A percentile compares a stretch with the other conserved stretches of the same genome.
phyloP scores from a whole-genome alignment of 2,797 vertebrate genomes.

The Rallus crepitans region DNA sequence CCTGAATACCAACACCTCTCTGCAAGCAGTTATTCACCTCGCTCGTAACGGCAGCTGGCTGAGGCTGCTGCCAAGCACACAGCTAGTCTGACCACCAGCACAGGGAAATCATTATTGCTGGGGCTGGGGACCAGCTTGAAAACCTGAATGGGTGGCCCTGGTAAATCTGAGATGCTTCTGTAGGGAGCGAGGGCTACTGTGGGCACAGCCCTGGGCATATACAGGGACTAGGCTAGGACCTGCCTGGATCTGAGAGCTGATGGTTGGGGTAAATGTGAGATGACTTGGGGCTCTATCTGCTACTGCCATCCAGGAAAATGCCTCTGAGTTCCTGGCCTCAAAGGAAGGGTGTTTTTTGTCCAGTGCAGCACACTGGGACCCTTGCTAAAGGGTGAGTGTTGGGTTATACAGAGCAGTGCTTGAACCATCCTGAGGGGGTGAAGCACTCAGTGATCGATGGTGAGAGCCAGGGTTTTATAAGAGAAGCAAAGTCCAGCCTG shows the following conservation, averaged over 20 bases:
- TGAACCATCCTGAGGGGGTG: too few relatives aligned
- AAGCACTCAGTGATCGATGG: neutral
- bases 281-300: neutral
- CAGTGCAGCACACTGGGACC: neutral
- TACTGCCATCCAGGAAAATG: too few relatives aligned
- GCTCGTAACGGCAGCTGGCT: neutral
- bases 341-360: neutral
- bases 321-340: neutral
- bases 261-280: neutral
- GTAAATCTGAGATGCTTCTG: neutral
- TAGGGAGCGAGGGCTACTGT: neutral
- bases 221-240: accelerated
- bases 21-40: neutral
- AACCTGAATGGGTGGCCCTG: neutral
- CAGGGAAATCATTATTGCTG: neutral
- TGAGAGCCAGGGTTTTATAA: neutral
- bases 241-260: accelerated
- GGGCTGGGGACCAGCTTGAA: neutral
- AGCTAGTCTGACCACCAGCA: neutral
- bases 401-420: too few relatives aligned
- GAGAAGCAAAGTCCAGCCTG: neutral
- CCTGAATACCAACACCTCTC: slow-evolving; percentile 20
- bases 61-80: accelerated
- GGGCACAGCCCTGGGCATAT: neutral
- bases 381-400: neutral